Evolutionary conservation across 2,888 invertebrate species (phyloP).

Genomic region (Copidosoma aretas): DNA sequence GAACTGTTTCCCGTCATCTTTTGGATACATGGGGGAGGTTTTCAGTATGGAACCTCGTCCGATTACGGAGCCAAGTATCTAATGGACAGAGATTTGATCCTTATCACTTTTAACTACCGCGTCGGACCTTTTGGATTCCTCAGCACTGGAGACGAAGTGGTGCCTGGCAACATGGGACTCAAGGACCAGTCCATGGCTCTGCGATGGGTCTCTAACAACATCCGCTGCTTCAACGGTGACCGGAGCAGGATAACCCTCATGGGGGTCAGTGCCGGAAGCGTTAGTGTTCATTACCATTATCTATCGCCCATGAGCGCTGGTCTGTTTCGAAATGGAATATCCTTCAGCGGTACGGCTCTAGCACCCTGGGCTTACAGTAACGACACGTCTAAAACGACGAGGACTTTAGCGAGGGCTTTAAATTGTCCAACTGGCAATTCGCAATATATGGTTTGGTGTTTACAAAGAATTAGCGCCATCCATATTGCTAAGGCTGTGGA

Average conservation of each 20-base stretch:
- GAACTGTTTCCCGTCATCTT: not conserved
- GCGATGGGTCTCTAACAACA: not conserved
- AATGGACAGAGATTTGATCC: slow-evolving; percentile 71
- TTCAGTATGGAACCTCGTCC: slow-evolving; percentile 7
- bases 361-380: slow-evolving; percentile 67
- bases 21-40: slow-evolving; percentile 9
- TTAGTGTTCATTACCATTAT: slow-evolving; percentile 2
- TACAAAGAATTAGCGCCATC: slow-evolving; percentile 69
- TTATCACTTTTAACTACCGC: slow-evolving; percentile 74
- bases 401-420: slow-evolving; percentile 56
- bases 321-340: slow-evolving; percentile 62
- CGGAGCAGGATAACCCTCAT: not conserved
- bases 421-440: slow-evolving; percentile 69
- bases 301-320: slow-evolving; percentile 58
- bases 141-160: slow-evolving; percentile 14
- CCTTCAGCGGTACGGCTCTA: slow-evolving; percentile 73
- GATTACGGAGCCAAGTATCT: slow-evolving; percentile 50
- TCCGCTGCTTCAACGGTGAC: slow-evolving; percentile 2
- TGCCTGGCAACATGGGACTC: slow-evolving; percentile 12
- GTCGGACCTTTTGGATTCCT: slow-evolving; percentile 66
- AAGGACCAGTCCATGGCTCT: slow-evolving; percentile 11
- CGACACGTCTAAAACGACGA: not conserved
- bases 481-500: slow-evolving; percentile 67
- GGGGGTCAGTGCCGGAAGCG: not conserved
- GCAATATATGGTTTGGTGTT: slow-evolving; percentile 69